Evolutionary conservation across 2,797 vertebrate genomes (phyloP).

Genomic region (Hafferia zeledoni): DNA sequence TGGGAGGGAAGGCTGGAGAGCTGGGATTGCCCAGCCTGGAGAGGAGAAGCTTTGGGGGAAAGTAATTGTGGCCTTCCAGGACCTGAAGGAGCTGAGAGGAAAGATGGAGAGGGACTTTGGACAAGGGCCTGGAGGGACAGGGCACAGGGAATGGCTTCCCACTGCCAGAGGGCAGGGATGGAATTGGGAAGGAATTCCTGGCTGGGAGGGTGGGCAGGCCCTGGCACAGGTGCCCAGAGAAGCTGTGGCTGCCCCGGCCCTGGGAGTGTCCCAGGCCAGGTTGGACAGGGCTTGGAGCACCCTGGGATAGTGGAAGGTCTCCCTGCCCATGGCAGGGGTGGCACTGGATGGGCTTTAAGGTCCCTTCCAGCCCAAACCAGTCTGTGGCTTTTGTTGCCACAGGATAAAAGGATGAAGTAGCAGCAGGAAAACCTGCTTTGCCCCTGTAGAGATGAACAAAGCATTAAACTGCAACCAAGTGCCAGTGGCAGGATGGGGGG

Average conservation of each 20-base stretch:
- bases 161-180: fast-evolving
- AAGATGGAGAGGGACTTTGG: neutral
- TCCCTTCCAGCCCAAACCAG: neutral
- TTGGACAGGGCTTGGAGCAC: no score
- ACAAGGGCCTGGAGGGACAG: neutral
- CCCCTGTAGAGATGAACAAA: fast-evolving
- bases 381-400: fast-evolving
- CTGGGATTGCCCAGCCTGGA: fast-evolving
- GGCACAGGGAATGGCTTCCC: neutral
- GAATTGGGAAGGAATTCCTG: neutral
- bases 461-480: neutral
- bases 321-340: neutral
- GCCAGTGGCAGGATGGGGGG: neutral
- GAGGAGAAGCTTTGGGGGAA: neutral
- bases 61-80: fast-evolving
- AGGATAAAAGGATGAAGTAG: neutral
- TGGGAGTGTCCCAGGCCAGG: no score
- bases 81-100: fast-evolving
- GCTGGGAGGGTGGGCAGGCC: neutral
- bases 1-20: neutral
- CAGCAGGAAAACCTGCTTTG: fast-evolving
- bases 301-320: neutral
- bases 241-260: no score
- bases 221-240: neutral
- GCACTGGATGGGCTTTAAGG: fast-evolving